A percentile compares a stretch with the other conserved stretches of the same genome.
These are phyloP conservation scores for Mirza zaza DNA, from an alignment of 2,113 vertebrate species.

Conservation along the genomic window DNA sequence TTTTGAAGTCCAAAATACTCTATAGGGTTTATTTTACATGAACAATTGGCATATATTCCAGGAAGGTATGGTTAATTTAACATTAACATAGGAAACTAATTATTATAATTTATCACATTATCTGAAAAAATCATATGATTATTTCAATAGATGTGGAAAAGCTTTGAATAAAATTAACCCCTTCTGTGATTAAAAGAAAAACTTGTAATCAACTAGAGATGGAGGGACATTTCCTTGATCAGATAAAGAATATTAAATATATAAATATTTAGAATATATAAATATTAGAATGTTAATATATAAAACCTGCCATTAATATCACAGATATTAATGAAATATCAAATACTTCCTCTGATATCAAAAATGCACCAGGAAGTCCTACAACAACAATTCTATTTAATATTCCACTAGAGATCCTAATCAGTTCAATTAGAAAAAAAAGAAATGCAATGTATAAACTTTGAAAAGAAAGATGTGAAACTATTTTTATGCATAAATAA, in stretches of 20 bases:
- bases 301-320: not conserved
- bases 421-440: not conserved
- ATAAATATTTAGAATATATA: no score
- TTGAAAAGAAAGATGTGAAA: not conserved
- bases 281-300: not conserved
- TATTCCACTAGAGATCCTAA: not conserved
- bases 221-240: not conserved
- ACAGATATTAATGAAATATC: not conserved
- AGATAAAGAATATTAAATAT: not conserved
- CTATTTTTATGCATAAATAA: not conserved
- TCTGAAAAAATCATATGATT: not conserved
- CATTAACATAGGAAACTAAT: not conserved
- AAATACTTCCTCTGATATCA: not conserved
- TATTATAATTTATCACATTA: not conserved
- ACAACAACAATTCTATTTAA: not conserved
- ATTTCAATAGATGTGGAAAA: not conserved
- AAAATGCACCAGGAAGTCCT: not conserved
- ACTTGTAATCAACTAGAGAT: not conserved
- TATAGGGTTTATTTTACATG: not conserved
- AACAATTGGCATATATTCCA: not conserved
- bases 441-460: not conserved
- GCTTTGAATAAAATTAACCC: not conserved
- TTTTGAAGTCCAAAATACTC: not conserved
- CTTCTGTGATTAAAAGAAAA: not conserved
- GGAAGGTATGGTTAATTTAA: not conserved